Evolutionary conservation across 2,888 invertebrate species (phyloP), one percentile per base, ranked within the genome.

Genomic region (Cremastinae sp.): DNA sequence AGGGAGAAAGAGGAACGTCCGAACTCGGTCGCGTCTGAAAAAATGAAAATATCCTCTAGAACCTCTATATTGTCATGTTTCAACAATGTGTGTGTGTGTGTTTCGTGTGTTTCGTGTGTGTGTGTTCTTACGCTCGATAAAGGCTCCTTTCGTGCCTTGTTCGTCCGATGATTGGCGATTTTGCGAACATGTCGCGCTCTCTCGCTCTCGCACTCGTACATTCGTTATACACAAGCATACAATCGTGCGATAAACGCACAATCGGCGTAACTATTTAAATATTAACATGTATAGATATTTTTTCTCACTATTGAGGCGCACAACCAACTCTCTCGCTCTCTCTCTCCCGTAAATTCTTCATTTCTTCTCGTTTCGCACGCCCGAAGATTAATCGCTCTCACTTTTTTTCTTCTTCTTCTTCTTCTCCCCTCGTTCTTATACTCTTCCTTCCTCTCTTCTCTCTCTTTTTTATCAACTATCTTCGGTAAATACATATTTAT

Each of bases 61-160:
- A 66, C 66, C 62, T 78, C 74, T 75, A 75, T 78, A 78, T 76
- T 78, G 78, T 78, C 78, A 71, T 70, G 74, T 78, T 75, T 77
- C 72, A 79, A 79, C 76, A 79, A 79, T 75, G 49, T 74, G 38
- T 51, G 51, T 64, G 62, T 62, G 3, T 56, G 14, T 54, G 7
- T 73, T 78, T 75, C 65, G 54, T 61, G 36, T 34, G 62, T 56
- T 65, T 61, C 59, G 62, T 64, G 5, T 41, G 1, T 54, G 16
- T 73, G n/a, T 65, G 41, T 49, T 66, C 56, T 65, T 59, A 51
- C 62, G 45, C 56, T 66, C 36, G 45, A 45, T 51, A 72, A 59
- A 61, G 45, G 14, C 38, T 49, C 69, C 43, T 62, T 51, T 51
- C 47, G 34, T 56, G 43, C 47, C 36, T 64, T 22, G 14, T 36